Evolutionary conservation across 1,140 invertebrate species (phyloP).

Genomic region (Papilio polytes): DNA sequence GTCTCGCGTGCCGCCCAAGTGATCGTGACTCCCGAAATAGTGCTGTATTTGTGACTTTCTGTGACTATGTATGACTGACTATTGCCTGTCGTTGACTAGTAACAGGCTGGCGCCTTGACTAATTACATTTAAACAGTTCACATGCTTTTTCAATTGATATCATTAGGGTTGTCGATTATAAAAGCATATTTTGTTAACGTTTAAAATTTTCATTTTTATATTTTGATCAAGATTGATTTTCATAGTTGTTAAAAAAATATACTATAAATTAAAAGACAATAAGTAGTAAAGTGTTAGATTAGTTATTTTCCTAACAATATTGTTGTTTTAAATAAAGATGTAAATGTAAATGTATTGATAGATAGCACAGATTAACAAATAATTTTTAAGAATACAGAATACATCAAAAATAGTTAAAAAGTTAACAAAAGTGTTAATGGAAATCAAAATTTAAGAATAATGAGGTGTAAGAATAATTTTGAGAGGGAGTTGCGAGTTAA

Average conservation of each 20-base stretch:
- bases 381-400: too few species aligned
- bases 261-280: not conserved
- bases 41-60: constrained; percentile 38
- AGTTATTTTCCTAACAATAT: too few species aligned
- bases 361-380: too few species aligned
- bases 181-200: too few species aligned
- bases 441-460: too few species aligned
- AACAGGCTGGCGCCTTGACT: constrained; percentile 55
- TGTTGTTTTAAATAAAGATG: too few species aligned
- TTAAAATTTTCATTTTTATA: too few species aligned
- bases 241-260: not conserved
- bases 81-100: constrained; percentile 3
- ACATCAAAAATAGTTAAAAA: too few species aligned
- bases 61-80: constrained; percentile 39
- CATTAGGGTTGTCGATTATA: constrained; percentile 49
- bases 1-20: constrained; percentile 15
- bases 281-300: not conserved
- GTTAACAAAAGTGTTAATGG: too few species aligned
- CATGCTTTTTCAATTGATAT: constrained; percentile 52
- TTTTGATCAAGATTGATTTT: not conserved
- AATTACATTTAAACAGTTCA: constrained; percentile 61
- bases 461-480: too few species aligned
- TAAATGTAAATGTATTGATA: too few species aligned
- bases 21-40: constrained; percentile 47
- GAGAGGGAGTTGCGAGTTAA: too few species aligned